Percentiles rank a stretch among this genome's conserved stretches.
These are phyloP conservation scores for Streblospio benedicti DNA, from an alignment of 1,140 invertebrate genomes.

Conservation along the genomic window DNA sequence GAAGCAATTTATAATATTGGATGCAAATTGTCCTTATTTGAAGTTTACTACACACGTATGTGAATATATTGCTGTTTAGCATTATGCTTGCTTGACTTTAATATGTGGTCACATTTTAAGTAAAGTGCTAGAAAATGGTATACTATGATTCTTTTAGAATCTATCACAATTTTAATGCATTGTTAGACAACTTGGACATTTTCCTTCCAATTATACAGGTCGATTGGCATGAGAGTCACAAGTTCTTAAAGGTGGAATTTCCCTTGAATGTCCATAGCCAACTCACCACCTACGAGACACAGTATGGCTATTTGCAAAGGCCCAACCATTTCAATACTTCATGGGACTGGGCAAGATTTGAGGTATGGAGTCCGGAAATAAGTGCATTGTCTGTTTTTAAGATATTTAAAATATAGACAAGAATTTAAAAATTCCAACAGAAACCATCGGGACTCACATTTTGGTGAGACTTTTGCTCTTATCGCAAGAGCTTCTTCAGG, in stretches of 20 bases:
- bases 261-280: conserved; percentile 44
- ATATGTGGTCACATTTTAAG: too few relatives aligned
- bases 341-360: conserved; percentile 53
- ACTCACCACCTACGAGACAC: conserved; percentile 50
- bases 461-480: too few relatives aligned
- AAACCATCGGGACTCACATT: too few relatives aligned
- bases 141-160: too few relatives aligned
- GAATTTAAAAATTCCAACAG: too few relatives aligned
- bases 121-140: too few relatives aligned
- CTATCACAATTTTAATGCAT: too few relatives aligned
- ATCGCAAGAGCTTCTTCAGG: too few relatives aligned
- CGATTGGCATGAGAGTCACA: conserved; percentile 51
- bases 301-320: conserved; percentile 50
- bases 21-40: conserved; percentile 49
- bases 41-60: conserved; percentile 45
- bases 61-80: neutral
- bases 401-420: too few relatives aligned
- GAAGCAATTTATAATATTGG: conserved; percentile 44
- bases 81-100: neutral
- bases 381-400: too few relatives aligned
- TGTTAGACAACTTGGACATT: too few relatives aligned
- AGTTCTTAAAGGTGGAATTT: conserved; percentile 53
- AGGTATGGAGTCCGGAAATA: conserved; percentile 35
- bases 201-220: conserved; percentile 30
- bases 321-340: conserved; percentile 54